Percentiles rank a stretch among this genome's conserved stretches.
These are phyloP conservation scores for Bolborhynchus lineola DNA, from an alignment of 2,113 vertebrate genomes.

Conservation along the genomic window DNA sequence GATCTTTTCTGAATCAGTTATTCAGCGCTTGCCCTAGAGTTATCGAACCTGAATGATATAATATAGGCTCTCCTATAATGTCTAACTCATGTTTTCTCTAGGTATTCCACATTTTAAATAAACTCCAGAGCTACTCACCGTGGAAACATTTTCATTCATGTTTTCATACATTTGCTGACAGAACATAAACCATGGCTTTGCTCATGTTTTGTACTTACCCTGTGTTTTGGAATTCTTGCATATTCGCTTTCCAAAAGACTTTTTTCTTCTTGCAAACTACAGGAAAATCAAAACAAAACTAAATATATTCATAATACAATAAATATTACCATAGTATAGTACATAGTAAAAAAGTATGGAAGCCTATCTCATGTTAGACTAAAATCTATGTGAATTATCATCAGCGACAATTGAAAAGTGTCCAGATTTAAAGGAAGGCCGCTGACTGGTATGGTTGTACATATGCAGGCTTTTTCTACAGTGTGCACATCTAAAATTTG, in stretches of 20 bases:
- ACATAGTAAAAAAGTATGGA: not conserved
- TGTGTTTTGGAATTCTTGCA: slow-evolving; percentile 76
- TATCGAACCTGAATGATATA: not conserved
- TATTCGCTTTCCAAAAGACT: slow-evolving; percentile 78
- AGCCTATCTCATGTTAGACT: not conserved
- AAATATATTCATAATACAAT: not conserved
- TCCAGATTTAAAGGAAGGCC: not conserved
- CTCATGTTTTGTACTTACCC: slow-evolving; percentile 75
- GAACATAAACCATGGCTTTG: not conserved
- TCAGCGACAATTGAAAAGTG: not conserved
- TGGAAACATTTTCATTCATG: not conserved
- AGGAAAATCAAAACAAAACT: not conserved
- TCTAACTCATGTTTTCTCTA: not conserved
- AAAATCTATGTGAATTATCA: not conserved
- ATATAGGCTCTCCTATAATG: not conserved
- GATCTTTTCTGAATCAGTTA: not conserved
- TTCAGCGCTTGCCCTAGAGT: not conserved
- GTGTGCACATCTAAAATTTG: not conserved
- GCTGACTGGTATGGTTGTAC: not conserved
- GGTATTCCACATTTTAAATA: not conserved
- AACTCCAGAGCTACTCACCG: not conserved
- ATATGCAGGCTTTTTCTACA: not conserved
- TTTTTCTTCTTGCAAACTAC: slow-evolving; percentile 85
- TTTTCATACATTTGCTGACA: not conserved
- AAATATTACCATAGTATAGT: not conserved